phyloP scores from a whole-genome alignment of 2,888 invertebrate genomes.

The Pristionchus mayeri region DNA sequence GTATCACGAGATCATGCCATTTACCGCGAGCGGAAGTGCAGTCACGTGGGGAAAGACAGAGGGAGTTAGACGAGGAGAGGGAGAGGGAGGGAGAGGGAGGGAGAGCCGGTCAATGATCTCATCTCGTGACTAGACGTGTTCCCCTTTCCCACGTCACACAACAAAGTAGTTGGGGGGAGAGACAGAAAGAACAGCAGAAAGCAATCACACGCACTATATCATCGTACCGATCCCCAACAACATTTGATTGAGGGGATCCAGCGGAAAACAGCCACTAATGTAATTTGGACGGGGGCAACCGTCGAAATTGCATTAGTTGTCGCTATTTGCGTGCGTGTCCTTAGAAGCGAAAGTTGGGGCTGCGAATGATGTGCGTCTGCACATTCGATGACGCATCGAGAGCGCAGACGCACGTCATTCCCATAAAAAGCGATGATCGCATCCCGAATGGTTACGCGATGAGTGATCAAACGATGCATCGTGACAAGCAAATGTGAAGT shows the following conservation, averaged over 20 bases:
- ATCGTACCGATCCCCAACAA: constrained; percentile 6
- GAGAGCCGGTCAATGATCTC: constrained; percentile 38
- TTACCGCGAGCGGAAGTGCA: background rate
- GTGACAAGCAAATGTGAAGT: background rate
- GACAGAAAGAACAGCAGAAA: background rate
- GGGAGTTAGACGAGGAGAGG: constrained; percentile 21
- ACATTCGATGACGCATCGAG: too few relatives aligned
- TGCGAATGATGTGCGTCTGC: too few relatives aligned
- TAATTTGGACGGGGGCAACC: background rate
- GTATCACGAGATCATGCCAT: background rate
- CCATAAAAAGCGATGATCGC: background rate
- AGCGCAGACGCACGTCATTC: background rate
- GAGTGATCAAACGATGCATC: background rate
- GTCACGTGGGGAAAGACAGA: background rate
- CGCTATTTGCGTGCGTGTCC: background rate
- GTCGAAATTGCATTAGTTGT: constrained; percentile 4
- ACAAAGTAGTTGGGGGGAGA: background rate
- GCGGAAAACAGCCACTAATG: constrained; percentile 4
- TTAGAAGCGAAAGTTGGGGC: too few relatives aligned
- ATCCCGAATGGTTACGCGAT: constrained; percentile 11
- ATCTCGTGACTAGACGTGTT: background rate
- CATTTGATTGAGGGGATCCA: background rate
- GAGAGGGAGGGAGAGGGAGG: constrained; percentile 10
- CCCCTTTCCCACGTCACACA: background rate
- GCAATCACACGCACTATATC: constrained; percentile 23